Evolutionary conservation across 2,888 invertebrate species (phyloP), one percentile per base, ranked within the genome.

Genomic region (Achlya flavicornis): DNA sequence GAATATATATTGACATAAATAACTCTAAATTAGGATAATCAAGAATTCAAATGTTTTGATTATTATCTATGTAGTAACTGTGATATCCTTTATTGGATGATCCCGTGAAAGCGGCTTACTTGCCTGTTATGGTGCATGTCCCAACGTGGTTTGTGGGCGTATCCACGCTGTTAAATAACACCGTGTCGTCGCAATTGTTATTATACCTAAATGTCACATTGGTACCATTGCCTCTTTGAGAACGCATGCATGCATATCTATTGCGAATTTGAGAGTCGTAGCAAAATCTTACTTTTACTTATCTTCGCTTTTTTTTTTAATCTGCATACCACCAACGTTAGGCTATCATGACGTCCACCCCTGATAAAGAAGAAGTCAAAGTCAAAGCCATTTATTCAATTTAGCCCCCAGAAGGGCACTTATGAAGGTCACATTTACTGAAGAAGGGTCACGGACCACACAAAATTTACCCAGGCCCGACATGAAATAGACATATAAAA

Each of bases 41-140:
- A 60, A 41, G 14, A 41, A 19, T 12, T 59, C 38, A 43, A 60
- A 60, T 43, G 60, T 43, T 41, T 41, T 12, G 60, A 41, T 60
- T 43, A 41, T 60, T 43, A 53, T 19, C 53, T 59, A 61, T 62
- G 16, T 64, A 69, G 70, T 74, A 65, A 71, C 69, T 64, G 71
- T 69, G 26, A 48, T 70, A 69, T 72, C 84, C 83, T 78, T 77
- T 73, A 76, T 75, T 74, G 73, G 77, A 80, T 72, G 76, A 71
- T 75, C 72, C 78, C 84, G 87, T 78, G 90, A 90, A 91, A 91
- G 91, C 83, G 75, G 76, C 75, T 73, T 74, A 80, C 75, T 72
- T 76, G 78, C 86, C 85, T 70, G 78, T 76, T 88, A 86, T 77
- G 79, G 72, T 68, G 76, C 77, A 64, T 78, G 76, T 75, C 76